Evolutionary conservation across 2,113 vertebrate species (phyloP).

Genomic region (Dendrocopos noguchii): DNA sequence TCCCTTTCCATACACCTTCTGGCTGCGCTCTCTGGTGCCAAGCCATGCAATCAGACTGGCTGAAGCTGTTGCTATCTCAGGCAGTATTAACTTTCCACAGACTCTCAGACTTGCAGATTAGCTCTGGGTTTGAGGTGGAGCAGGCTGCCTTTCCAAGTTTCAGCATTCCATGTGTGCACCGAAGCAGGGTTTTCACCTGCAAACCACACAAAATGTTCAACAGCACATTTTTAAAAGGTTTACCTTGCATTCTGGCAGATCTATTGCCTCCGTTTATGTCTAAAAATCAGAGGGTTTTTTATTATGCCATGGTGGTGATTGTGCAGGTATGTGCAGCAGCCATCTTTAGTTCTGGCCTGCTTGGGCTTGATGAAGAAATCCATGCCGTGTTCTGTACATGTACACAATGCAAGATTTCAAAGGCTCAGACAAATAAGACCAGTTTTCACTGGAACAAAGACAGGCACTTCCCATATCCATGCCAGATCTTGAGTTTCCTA

Average conservation of each 20-base stretch:
- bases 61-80: neutral
- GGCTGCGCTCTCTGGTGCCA: neutral
- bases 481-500: slow-evolving; percentile 68
- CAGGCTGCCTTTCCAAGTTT: neutral
- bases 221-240: neutral
- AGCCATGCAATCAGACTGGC: neutral
- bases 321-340: neutral
- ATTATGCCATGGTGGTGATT: neutral
- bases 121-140: neutral
- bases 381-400: neutral
- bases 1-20: neutral
- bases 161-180: slow-evolving; percentile 44
- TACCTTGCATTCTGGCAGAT: neutral
- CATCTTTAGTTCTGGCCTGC: neutral
- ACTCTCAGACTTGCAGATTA: neutral
- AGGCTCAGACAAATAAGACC: slow-evolving; percentile 48
- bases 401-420: slow-evolving; percentile 53
- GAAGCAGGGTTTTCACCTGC: slow-evolving; percentile 23
- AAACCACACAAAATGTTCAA: neutral
- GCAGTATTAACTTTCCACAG: neutral
- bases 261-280: neutral
- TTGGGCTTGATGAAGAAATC: slow-evolving; percentile 10
- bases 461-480: slow-evolving; percentile 63
- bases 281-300: neutral
- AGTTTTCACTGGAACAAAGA: slow-evolving; percentile 61